Evolutionary conservation across 2,888 invertebrate species (phyloP).

Genomic region (Zeuzera pyrina): DNA sequence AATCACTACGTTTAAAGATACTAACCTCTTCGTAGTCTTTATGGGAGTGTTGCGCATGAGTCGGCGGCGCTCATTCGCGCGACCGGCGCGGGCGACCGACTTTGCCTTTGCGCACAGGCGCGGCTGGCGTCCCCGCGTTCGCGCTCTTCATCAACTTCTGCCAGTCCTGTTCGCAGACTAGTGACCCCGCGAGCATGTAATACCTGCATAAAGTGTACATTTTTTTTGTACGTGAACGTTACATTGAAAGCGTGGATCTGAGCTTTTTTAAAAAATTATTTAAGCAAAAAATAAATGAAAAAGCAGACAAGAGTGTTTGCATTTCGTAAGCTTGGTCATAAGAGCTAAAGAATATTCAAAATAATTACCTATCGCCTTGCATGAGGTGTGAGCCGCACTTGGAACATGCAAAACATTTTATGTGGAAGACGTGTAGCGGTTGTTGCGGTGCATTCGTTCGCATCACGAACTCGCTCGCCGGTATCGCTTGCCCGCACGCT

Average conservation of each 20-base stretch:
- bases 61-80: slow-evolving; percentile 82
- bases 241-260: too few relatives aligned
- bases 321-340: too few relatives aligned
- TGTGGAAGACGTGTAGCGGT: slow-evolving; percentile 87
- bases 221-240: too few relatives aligned
- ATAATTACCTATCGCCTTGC: slow-evolving; percentile 91
- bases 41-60: slow-evolving; percentile 44
- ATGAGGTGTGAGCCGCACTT: slow-evolving; percentile 92
- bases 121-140: slow-evolving; percentile 74
- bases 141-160: slow-evolving; percentile 90
- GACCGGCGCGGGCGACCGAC: slow-evolving; percentile 90
- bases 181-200: slow-evolving; percentile 90
- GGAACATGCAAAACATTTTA: slow-evolving; percentile 96
- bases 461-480: slow-evolving; percentile 95
- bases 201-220: too few relatives aligned
- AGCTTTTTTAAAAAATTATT: too few relatives aligned
- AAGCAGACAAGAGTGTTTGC: too few relatives aligned
- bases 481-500: slow-evolving; percentile 93
- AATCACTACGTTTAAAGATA: too few relatives aligned
- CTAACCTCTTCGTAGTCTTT: slow-evolving; percentile 64
- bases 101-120: slow-evolving; percentile 89
- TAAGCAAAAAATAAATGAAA: too few relatives aligned
- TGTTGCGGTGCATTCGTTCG: slow-evolving; percentile 78
- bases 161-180: slow-evolving; percentile 97
- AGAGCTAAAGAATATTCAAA: too few relatives aligned